Conservation (phyloP, 1,140 invertebrate genomes). For the Ericerus pela region DNA sequence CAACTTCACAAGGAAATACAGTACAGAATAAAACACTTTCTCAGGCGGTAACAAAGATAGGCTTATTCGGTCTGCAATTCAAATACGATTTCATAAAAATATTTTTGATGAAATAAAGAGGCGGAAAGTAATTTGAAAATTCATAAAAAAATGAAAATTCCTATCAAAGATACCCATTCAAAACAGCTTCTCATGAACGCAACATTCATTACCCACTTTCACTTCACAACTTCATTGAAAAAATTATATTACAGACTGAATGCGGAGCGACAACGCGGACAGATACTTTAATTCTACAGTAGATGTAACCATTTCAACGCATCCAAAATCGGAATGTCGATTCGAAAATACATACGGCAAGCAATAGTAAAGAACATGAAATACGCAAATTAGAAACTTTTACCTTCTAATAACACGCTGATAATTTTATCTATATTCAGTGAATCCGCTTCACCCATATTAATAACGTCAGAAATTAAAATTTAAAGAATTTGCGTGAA, state of each 20-base stretch:
- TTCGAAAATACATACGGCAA: background rate
- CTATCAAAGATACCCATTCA: no score
- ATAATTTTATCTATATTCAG: constrained; percentile 27
- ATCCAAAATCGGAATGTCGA: background rate
- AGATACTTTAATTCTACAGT: background rate
- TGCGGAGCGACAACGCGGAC: background rate
- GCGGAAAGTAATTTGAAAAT: no score
- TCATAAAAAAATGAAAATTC: no score
- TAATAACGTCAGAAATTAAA: background rate
- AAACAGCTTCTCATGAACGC: no score
- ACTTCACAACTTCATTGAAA: no score
- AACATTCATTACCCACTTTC: no score
- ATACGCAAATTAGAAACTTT: background rate
- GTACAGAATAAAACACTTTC: no score
- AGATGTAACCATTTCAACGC: background rate
- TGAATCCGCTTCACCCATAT: constrained; percentile 21
- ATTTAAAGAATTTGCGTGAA: background rate
- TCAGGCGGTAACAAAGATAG: no score
- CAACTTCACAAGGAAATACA: no score
- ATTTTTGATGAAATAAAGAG: no score
- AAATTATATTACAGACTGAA: background rate
- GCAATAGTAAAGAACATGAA: background rate
- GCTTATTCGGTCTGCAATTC: no score
- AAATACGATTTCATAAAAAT: no score
- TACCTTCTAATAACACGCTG: constrained; percentile 26